Percentiles rank a stretch among this genome's conserved stretches.
Evolutionary conservation across 53 echinoderm and acorn worm species (phyloP).

Genomic region (Holothuria leucospilota): DNA sequence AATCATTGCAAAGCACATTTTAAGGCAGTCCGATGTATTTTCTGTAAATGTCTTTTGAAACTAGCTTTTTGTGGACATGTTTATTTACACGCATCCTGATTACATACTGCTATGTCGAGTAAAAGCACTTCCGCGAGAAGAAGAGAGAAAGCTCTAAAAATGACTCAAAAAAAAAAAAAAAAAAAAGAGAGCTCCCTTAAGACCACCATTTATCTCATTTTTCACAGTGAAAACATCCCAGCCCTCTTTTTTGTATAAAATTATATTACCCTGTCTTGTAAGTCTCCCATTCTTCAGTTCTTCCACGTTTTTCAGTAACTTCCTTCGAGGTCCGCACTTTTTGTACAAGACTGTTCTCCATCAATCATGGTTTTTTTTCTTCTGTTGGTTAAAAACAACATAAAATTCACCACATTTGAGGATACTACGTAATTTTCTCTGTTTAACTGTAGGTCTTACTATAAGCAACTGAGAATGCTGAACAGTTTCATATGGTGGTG

Average conservation of each 20-base stretch:
- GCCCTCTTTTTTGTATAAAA: neutral
- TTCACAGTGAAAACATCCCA: conserved; percentile 1
- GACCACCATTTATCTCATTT: neutral
- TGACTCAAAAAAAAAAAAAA: too few species aligned
- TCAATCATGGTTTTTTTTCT: neutral
- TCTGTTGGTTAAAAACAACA: neutral
- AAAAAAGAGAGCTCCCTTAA: neutral
- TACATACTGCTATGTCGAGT: neutral
- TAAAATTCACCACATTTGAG: too few species aligned
- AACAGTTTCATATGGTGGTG: too few species aligned
- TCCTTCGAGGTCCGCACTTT: neutral
- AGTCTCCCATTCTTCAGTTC: neutral
- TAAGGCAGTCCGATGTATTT: neutral
- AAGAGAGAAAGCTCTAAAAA: conserved; percentile 6
- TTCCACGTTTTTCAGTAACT: neutral
- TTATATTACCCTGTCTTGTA: too few species aligned
- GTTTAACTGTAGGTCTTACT: too few species aligned
- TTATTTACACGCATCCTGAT: neutral
- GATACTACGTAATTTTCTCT: too few species aligned
- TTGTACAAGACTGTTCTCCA: neutral
- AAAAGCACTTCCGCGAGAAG: neutral
- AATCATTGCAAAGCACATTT: too few species aligned
- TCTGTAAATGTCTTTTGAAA: neutral
- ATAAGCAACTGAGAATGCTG: too few species aligned
- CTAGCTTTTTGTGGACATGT: neutral